Conservation (phyloP, 1,140 invertebrate genomes). For the Myzus persicae region DNA sequence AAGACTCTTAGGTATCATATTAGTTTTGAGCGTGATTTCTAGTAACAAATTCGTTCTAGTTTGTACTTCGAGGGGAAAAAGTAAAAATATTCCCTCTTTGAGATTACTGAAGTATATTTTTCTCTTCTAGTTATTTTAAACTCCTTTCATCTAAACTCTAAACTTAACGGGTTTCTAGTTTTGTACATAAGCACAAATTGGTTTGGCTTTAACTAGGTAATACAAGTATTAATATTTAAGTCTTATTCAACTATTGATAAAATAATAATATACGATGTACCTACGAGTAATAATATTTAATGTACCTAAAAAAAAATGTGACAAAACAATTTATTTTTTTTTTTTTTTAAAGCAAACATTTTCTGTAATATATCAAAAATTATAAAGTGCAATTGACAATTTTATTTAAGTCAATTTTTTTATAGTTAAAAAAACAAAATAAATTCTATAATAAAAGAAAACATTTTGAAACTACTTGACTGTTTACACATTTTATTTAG, state of each 20-base stretch:
- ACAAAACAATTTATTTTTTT: too few species aligned
- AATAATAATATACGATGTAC: too few species aligned
- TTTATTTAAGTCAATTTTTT: background rate
- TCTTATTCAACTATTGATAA: background rate
- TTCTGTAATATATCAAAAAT: background rate
- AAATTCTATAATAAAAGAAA: background rate
- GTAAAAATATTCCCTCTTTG: background rate
- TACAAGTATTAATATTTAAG: slow-evolving; percentile 1
- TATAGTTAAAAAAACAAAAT: background rate
- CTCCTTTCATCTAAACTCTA: background rate
- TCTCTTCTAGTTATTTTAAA: background rate
- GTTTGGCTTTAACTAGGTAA: background rate
- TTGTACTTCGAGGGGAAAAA: too few species aligned
- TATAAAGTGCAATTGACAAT: background rate
- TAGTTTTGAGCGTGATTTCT: too few species aligned
- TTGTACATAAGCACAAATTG: background rate
- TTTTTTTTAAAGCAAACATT: background rate
- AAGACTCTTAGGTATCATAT: too few species aligned
- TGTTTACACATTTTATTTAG: background rate
- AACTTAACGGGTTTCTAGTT: background rate
- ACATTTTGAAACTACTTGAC: background rate
- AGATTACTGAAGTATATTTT: background rate
- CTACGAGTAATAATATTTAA: background rate
- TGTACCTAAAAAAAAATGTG: too few species aligned
- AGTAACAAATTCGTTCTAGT: too few species aligned